Base-by-base conservation (phyloP, 1,140 invertebrate genomes). In the Drosophila takahashii region DNA sequence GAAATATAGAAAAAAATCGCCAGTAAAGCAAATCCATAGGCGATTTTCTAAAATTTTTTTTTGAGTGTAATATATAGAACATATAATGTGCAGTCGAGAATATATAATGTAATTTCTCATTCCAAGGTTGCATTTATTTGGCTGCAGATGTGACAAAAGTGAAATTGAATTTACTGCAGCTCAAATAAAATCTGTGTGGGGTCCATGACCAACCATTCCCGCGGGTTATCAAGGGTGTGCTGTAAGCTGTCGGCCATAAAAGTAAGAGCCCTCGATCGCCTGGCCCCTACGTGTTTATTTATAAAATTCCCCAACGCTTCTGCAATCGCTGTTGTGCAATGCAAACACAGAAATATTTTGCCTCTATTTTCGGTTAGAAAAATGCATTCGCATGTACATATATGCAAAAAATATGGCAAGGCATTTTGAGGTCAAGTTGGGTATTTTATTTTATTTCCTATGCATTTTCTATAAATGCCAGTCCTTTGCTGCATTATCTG, bases 91-190 rank as follows among this genome's bases (percentile, higher is more conserved):
- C 36, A 50, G 36, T 45, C 29, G 29, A 50, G 29, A 64, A 47
- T 54, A 60, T 47, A 59, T 45, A 32, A 11, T 51, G 48, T 50
- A 53, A 66, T 47, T 44, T 18, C 42, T 42, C 9, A 18, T 15
- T 56, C 52, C 74, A 76, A 76, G 73, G 73, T 57, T 56, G 52
- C 32, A 41, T 41, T 47, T 59, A 54, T 79, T 59, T 60, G 53
- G 60, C 70, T 65, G 64, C 61, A 65, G 60, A 75, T 61, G 50
- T 62, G 74, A 71, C 74, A 86, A 78, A 81, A 87, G 83, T 86
- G 79, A 86, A 78, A 81, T 57, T 67, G 29, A 64, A 57, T 53
- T 59, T 36, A 77, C 75, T 50, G 73, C 45, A 65, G 42, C 47
- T 50, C 56, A 52, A 41, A 51, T 45, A 39, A 15, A 48, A 22